A percentile compares a stretch with the other conserved stretches of the same genome.
Conservation (phyloP, 2,113 vertebrate genomes). For the Dipodomys stephensi region DNA sequence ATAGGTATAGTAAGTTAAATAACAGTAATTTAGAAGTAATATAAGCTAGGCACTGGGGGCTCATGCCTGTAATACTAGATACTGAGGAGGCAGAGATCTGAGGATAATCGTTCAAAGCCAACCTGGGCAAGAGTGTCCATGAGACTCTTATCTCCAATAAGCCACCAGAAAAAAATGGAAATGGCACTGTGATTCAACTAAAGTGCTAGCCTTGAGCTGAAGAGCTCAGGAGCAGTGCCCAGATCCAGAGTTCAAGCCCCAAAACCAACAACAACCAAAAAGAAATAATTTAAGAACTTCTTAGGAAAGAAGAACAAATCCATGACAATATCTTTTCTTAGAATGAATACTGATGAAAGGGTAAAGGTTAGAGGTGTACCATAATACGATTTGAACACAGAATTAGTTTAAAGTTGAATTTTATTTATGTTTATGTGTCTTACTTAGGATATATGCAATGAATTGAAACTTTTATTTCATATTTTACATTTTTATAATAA, state of each 20-base stretch:
- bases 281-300: not conserved
- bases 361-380: not conserved
- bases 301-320: not conserved
- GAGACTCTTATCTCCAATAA: no score
- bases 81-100: no score
- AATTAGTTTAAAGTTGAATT: slow-evolving; percentile 21
- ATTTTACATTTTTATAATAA: slow-evolving; percentile 23
- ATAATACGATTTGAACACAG: not conserved
- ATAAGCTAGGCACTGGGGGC: no score
- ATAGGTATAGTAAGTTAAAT: not conserved
- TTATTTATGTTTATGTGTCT: slow-evolving; percentile 5
- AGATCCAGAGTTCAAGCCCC: no score
- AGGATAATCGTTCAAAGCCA: no score
- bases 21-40: not conserved
- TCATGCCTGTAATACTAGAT: no score
- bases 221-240: no score
- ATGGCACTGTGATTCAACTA: no score
- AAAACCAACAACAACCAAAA: no score
- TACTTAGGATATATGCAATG: not conserved
- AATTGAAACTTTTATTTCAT: slow-evolving; percentile 53
- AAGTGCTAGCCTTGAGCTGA: no score
- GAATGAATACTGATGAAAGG: not conserved
- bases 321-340: not conserved
- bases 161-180: no score
- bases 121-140: no score